Percentiles rank a stretch among this genome's conserved stretches.
These are phyloP conservation scores for Uria lomvia DNA, from an alignment of 2,113 vertebrate genomes.

Conservation along the genomic window DNA sequence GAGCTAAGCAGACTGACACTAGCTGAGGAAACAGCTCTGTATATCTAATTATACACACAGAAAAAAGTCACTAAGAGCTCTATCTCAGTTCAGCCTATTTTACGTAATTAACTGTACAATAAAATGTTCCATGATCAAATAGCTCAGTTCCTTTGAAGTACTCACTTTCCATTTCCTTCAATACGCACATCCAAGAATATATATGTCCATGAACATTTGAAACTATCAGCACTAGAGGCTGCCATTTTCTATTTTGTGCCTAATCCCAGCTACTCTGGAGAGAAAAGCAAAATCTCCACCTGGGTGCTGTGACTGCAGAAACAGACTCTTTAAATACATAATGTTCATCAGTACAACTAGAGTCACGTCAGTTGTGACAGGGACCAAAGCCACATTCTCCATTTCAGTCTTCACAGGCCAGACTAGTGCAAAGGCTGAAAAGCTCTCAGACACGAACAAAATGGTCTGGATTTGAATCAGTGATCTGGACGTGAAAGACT, in stretches of 20 bases:
- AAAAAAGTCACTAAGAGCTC: conserved; percentile 5
- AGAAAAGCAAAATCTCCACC: not conserved
- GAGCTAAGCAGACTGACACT: not conserved
- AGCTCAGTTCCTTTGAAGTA: conserved; percentile 17
- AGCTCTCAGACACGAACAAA: not conserved
- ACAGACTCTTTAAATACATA: not conserved
- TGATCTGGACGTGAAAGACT: not conserved
- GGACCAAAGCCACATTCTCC: not conserved
- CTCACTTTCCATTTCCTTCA: not conserved
- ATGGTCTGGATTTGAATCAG: not conserved
- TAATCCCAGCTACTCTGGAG: not conserved
- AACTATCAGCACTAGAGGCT: not conserved
- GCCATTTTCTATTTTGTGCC: not conserved
- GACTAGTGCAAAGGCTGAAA: not conserved
- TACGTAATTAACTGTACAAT: conserved; percentile 34
- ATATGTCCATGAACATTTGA: not conserved
- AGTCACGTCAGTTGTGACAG: not conserved
- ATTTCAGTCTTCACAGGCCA: not conserved
- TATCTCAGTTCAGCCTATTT: conserved; percentile 23
- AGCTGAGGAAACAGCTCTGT: conserved; percentile 34
- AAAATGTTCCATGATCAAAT: conserved; percentile 26
- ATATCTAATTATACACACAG: conserved; percentile 36
- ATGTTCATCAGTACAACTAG: not conserved
- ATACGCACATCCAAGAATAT: not conserved
- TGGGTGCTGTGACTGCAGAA: not conserved